phyloP scores from a whole-genome alignment of 1,140 invertebrate species.

The Papilio machaon region DNA sequence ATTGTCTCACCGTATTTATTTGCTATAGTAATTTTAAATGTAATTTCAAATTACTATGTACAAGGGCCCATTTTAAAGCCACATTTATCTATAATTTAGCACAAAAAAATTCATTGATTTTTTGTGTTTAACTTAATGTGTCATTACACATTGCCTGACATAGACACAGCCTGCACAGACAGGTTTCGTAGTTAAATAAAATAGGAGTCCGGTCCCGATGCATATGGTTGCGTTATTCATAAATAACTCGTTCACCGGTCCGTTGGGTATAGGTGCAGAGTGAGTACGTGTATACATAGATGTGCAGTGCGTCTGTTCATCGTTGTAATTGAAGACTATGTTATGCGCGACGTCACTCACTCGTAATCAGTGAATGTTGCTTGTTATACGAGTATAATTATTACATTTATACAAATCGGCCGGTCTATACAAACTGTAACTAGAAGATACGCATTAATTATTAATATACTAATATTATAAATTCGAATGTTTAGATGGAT shows the following conservation, averaged over 20 bases:
- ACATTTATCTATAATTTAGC: not conserved
- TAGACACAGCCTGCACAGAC: not conserved
- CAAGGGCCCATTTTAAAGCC: not conserved
- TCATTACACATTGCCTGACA: not conserved
- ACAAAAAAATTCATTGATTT: not conserved
- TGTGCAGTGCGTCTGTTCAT: constrained; percentile 47
- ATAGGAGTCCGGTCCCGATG: constrained; percentile 24
- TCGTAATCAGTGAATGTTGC: constrained; percentile 34
- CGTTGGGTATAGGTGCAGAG: not conserved
- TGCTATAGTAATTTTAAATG: not conserved
- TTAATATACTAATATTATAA: no score
- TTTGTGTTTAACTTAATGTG: no score
- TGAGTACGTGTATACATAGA: not conserved
- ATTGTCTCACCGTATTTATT: not conserved
- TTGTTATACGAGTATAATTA: constrained; percentile 17
- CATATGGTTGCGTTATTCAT: constrained; percentile 31
- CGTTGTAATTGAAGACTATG: constrained; percentile 49
- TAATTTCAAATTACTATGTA: not conserved
- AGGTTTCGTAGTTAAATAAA: constrained; percentile 17
- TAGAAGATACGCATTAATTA: not conserved
- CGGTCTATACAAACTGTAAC: not conserved
- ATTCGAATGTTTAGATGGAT: no score
- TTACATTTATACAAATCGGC: not conserved
- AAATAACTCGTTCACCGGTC: constrained; percentile 5
- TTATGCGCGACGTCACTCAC: constrained; percentile 43